Conservation (phyloP, 2,888 invertebrate species). For the Lomographa bimaculata region DNA sequence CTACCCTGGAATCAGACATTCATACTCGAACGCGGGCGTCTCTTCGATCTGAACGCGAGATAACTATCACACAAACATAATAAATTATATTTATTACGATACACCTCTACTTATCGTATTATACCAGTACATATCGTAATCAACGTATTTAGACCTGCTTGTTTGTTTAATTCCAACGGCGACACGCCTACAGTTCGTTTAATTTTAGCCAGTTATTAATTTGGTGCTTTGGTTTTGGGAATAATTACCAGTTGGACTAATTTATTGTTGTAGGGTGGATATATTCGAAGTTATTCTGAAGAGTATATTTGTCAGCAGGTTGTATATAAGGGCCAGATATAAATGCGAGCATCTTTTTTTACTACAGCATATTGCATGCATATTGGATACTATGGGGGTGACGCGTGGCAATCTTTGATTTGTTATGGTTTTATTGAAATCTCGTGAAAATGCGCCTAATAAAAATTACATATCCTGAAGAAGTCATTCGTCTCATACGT, state of each 20-base stretch:
- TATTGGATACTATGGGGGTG: too few relatives aligned
- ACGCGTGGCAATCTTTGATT: too few relatives aligned
- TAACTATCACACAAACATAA: conserved; percentile 74
- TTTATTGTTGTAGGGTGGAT: conserved; percentile 17
- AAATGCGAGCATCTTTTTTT: too few relatives aligned
- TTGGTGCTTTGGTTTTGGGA: conserved; percentile 7
- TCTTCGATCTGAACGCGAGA: conserved; percentile 63
- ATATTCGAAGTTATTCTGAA: too few relatives aligned
- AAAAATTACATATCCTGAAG: too few relatives aligned
- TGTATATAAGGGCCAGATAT: too few relatives aligned
- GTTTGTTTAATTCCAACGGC: conserved; percentile 18
- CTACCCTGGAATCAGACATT: conserved; percentile 45
- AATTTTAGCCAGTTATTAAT: conserved; percentile 17
- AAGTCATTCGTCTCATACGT: too few relatives aligned
- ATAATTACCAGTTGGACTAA: conserved; percentile 28
- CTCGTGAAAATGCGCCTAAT: too few relatives aligned
- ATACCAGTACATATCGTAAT: conserved; percentile 12
- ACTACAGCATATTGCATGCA: too few relatives aligned
- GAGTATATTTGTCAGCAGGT: too few relatives aligned
- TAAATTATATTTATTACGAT: conserved; percentile 82
- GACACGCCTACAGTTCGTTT: conserved; percentile 14
- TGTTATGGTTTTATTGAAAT: too few relatives aligned
- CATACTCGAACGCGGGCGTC: conserved; percentile 59
- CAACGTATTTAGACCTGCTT: conserved; percentile 17
- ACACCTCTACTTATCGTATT: conserved; percentile 39